Evolutionary conservation across 2,888 invertebrate species (phyloP).

Genomic region (Netelia fuscicornis): DNA sequence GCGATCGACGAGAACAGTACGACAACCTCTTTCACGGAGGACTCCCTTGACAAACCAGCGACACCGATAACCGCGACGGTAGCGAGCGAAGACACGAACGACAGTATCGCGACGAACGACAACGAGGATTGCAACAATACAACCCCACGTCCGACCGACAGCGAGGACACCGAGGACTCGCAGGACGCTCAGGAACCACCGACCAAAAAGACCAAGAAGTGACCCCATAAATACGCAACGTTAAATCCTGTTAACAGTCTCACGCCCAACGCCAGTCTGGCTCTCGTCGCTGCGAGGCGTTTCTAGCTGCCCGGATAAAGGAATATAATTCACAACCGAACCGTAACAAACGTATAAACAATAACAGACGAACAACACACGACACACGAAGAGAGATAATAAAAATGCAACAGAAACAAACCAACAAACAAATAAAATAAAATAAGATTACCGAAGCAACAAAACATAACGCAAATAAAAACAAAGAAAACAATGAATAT

Average conservation of each 20-base stretch:
- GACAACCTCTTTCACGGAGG: constrained; percentile 91
- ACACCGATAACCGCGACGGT: constrained; percentile 85
- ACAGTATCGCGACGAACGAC: constrained; percentile 86
- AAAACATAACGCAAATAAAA: not conserved
- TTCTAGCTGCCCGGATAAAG: constrained; percentile 73
- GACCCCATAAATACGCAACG: constrained; percentile 81
- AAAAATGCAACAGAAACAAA: constrained; percentile 18
- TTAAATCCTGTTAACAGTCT: constrained; percentile 78
- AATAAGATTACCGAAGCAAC: not conserved
- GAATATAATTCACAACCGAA: not conserved
- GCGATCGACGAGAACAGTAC: constrained; percentile 90
- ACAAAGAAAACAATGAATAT: constrained; percentile 3
- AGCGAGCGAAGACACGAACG: constrained; percentile 87
- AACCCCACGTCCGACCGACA: constrained; percentile 82
- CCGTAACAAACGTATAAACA: constrained; percentile 10
- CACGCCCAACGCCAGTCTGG: constrained; percentile 80
- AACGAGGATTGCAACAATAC: constrained; percentile 83
- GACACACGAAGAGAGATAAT: constrained; percentile 1
- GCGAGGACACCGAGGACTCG: constrained; percentile 83
- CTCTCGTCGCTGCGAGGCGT: constrained; percentile 81
- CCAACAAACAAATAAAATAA: not conserved
- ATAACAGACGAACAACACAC: constrained; percentile 11
- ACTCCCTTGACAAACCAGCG: constrained; percentile 89
- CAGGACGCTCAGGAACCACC: constrained; percentile 85
- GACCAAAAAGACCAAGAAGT: constrained; percentile 87